phyloP scores from a whole-genome alignment of 2,888 invertebrate genomes.

The Sepiola atlantica region DNA sequence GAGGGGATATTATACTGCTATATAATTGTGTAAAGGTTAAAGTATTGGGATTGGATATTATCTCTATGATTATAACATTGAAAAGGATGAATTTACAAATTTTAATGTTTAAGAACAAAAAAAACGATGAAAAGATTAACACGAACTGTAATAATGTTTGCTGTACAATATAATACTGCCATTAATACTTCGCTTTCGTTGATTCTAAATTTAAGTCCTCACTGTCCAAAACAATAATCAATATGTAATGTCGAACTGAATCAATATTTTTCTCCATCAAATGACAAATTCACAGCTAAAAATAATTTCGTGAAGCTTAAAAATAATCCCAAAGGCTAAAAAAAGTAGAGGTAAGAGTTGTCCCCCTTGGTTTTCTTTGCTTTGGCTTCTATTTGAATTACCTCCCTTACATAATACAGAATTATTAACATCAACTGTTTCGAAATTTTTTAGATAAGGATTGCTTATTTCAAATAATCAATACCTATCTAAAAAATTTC shows the following conservation, averaged over 20 bases:
- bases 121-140: too few species aligned
- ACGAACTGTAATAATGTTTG: background rate
- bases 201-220: background rate
- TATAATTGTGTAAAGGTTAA: too few species aligned
- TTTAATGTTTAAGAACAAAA: too few species aligned
- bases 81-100: too few species aligned
- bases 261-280: background rate
- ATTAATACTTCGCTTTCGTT: background rate
- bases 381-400: background rate
- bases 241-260: background rate
- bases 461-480: too few species aligned
- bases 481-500: too few species aligned
- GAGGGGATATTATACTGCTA: too few species aligned
- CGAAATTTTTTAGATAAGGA: too few species aligned
- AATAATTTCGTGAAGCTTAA: background rate
- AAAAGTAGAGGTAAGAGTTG: background rate
- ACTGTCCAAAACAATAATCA: background rate
- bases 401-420: background rate
- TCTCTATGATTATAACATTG: too few species aligned
- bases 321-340: background rate
- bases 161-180: background rate
- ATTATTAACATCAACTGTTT: too few species aligned
- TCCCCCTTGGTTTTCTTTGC: background rate
- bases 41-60: too few species aligned
- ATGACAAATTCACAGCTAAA: background rate